phyloP scores from a whole-genome alignment of 2,888 invertebrate species.

The Mantis religiosa region DNA sequence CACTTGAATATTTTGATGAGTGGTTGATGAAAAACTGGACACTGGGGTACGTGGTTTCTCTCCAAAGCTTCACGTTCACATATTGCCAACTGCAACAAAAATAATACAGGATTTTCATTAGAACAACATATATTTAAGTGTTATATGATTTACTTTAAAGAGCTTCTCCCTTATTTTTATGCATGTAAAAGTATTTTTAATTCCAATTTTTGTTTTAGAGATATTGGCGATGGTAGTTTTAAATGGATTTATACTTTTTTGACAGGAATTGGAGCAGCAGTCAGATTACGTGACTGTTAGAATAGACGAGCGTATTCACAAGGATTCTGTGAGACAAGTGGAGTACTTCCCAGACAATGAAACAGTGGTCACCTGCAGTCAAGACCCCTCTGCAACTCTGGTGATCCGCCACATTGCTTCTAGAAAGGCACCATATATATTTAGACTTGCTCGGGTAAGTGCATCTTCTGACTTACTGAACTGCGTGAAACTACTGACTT shows the following conservation, averaged over 20 bases:
- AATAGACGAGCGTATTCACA: conserved; percentile 48
- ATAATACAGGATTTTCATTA: no score
- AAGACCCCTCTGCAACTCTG: conserved; percentile 51
- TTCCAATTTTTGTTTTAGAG: no score
- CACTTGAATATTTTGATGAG: no score
- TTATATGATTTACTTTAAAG: no score
- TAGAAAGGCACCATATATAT: conserved; percentile 51
- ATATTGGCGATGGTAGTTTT: no score
- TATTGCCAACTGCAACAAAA: no score
- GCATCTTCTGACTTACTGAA: not conserved
- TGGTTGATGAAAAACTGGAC: no score
- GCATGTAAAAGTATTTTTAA: no score
- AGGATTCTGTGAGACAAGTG: conserved; percentile 49
- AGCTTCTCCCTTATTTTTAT: no score
- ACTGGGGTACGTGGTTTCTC: no score
- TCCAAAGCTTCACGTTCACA: no score
- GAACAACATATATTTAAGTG: no score
- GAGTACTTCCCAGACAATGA: conserved; percentile 47
- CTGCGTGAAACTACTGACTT: not conserved
- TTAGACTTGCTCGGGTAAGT: conserved; percentile 52
- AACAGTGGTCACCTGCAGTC: conserved; percentile 54
- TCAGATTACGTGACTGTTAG: conserved; percentile 48
- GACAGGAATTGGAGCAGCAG: conserved; percentile 53
- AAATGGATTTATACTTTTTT: conserved; percentile 26
- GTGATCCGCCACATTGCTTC: conserved; percentile 48